Conservation (phyloP, 2,888 invertebrate genomes). For the Apocheima hispidaria region DNA sequence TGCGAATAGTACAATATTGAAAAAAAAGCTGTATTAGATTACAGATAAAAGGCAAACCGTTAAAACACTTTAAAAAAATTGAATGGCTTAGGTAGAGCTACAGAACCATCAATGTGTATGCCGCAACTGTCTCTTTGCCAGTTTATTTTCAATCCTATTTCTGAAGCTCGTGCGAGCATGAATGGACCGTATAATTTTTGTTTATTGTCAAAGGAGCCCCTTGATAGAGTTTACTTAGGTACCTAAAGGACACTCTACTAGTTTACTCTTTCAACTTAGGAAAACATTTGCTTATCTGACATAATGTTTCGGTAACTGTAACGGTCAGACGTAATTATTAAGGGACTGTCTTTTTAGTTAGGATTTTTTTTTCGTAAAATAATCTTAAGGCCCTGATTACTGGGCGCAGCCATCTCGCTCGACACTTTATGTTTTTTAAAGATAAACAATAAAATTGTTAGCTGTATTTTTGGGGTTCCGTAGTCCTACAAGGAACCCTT, state of each 20-base stretch:
- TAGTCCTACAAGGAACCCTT: too few species aligned
- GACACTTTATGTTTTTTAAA: too few species aligned
- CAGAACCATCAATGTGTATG: not conserved
- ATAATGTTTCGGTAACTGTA: conserved; percentile 61
- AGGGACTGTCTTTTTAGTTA: conserved; percentile 48
- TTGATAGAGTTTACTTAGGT: conserved; percentile 38
- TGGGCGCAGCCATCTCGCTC: too few species aligned
- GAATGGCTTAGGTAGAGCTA: not conserved
- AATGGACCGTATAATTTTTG: conserved; percentile 80
- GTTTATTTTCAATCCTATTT: conserved; percentile 30
- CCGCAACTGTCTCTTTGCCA: not conserved
- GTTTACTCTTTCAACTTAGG: conserved; percentile 64
- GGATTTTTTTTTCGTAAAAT: not conserved
- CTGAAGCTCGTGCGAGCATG: conserved; percentile 67
- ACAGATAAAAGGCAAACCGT: too few species aligned
- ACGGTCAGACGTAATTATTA: conserved; percentile 54
- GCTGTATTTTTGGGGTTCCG: too few species aligned
- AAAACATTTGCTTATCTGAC: conserved; percentile 62
- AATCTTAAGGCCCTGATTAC: too few species aligned
- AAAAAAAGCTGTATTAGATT: too few species aligned
- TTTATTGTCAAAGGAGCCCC: conserved; percentile 78
- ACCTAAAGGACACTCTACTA: conserved; percentile 53
- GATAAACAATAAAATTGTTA: too few species aligned
- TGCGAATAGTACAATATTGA: too few species aligned
- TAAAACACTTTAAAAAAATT: not conserved